These are phyloP conservation scores for Porites lutea DNA, from an alignment of 64 coral and sea anemone species.

Conservation along the genomic window DNA sequence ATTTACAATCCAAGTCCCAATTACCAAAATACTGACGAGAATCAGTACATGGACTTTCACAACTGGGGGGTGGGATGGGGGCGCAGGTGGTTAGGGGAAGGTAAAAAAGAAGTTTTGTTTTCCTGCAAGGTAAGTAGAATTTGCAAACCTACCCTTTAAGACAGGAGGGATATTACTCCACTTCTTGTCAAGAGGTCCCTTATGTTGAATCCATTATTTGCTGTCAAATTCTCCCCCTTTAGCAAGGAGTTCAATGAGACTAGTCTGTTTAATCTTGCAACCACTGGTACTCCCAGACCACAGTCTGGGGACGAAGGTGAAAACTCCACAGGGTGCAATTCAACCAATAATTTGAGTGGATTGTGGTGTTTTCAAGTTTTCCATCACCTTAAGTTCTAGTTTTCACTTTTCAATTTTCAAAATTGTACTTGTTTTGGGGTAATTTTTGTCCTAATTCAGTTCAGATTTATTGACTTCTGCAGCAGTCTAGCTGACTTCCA, in stretches of 20 bases:
- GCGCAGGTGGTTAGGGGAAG: neutral
- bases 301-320: neutral
- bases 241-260: slow-evolving; percentile 40
- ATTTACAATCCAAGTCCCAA: no score
- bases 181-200: slow-evolving; percentile 22
- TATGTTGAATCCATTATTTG: slow-evolving; percentile 44
- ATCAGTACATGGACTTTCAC: no score
- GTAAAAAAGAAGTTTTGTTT: neutral
- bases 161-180: slow-evolving; percentile 10
- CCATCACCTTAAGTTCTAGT: no score
- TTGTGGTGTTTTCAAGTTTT: slow-evolving; percentile 38
- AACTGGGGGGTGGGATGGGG: neutral
- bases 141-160: neutral
- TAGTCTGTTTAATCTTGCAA: slow-evolving; percentile 40
- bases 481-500: neutral
- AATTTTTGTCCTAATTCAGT: no score
- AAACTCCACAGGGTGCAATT: slow-evolving; percentile 1
- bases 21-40: no score
- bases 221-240: slow-evolving; percentile 43
- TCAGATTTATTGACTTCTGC: no score
- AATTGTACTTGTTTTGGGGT: no score
- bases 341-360: slow-evolving; percentile 10
- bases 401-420: no score
- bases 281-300: slow-evolving; percentile 45
- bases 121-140: neutral